Conservation (phyloP, 1,140 invertebrate species). For the Venustaconcha ellipsiformis region DNA sequence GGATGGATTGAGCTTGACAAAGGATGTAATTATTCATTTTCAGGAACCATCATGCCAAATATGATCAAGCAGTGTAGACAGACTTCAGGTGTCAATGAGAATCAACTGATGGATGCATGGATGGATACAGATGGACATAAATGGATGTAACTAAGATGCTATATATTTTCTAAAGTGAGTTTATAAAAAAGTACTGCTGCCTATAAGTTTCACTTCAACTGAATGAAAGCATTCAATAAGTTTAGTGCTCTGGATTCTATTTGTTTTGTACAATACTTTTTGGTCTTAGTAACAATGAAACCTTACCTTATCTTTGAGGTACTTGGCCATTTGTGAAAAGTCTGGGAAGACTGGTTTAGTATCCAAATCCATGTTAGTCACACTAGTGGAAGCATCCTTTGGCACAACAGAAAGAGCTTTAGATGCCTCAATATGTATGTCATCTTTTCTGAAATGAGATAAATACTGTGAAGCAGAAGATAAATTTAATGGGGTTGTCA, state of each 20-base stretch:
- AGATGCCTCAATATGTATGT: slow-evolving; percentile 79
- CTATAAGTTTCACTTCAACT: neutral
- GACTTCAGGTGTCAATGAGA: no score
- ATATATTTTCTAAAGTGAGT: neutral
- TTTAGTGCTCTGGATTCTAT: neutral
- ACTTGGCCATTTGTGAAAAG: slow-evolving; percentile 76
- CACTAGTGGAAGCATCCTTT: no score
- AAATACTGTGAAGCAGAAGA: neutral
- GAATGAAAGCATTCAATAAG: neutral
- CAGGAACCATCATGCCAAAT: no score
- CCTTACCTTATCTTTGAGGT: slow-evolving; percentile 76
- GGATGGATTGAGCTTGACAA: no score
- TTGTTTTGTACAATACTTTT: neutral
- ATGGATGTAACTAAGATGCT: neutral
- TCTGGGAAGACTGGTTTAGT: slow-evolving; percentile 67
- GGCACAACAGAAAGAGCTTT: slow-evolving; percentile 63
- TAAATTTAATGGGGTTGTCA: no score
- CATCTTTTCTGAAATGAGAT: slow-evolving; percentile 76
- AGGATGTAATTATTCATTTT: no score
- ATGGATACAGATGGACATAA: no score
- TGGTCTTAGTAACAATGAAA: no score
- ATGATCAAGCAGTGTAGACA: no score
- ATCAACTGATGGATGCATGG: no score
- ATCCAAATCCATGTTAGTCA: no score
- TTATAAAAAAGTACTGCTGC: neutral